Base-by-base conservation (phyloP, 2,888 invertebrate genomes). In the Anodontia alba region DNA sequence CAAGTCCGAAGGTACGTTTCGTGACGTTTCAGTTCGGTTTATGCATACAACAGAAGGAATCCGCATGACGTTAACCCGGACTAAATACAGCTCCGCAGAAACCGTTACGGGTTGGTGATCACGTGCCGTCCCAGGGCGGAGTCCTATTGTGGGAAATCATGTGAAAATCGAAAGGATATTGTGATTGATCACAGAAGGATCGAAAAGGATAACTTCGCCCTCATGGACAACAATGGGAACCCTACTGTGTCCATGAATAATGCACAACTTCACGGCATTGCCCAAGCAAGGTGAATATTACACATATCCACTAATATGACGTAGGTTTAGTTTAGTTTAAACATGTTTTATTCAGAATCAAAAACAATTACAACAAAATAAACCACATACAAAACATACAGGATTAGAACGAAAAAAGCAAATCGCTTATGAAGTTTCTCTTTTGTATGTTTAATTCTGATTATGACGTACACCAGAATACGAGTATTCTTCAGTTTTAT, bases 41-140 rank as follows among this genome's bases (percentile, higher is more conserved):
- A 62, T 62, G 33, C 31, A 8, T 1, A 33, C 62, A 62, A 62
- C 62, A 62, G 62, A 62, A 62, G 62, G 26, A 20, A 62, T 62
- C 62, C 62, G 33, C 62, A 62, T 33, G 62, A 29, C 20, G 62
- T 33, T 62, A 62, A 62, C 62, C 7, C 62, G 33, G 33, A 20
- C 62, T 62, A 62, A 62, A 62, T 62, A 62, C 62, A 62, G 62
- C 62, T 62, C 62, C 62, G 62, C 62, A 62, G 62, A 62, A 31
- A 62, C 12, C 62, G 62, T 62, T 29, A 62, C 62, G 62, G 17
- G 62, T 20, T 62, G 33, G 29, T 23, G 62, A 23, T 17, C 62
- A 62, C 17, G 62, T 33, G 31, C 26, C n/a, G 23, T 62, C 62
- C 62, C 62, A 33, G 62, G 62, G 62, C 62, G 62, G 62, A 62